Evolutionary conservation across 2,797 vertebrate genomes (phyloP).

Genomic region (Thamnophis elegans): DNA sequence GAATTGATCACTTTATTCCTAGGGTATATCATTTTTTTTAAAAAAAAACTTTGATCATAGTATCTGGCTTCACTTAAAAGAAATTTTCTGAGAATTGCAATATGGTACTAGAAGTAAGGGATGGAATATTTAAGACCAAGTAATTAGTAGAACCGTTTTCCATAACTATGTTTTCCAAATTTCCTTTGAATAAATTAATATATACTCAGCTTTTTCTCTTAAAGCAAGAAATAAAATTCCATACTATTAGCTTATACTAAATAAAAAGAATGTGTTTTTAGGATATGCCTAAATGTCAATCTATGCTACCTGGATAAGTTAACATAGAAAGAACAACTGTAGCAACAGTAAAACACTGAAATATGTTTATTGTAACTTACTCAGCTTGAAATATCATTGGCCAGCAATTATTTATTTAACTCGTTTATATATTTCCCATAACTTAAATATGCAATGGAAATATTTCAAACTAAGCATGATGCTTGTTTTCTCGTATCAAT

Average conservation of each 20-base stretch:
- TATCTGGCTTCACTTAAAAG: neutral
- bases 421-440: neutral
- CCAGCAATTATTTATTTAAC: neutral
- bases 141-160: neutral
- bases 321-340: neutral
- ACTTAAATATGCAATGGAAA: neutral
- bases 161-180: neutral
- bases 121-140: neutral
- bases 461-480: neutral
- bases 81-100: neutral
- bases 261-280: neutral
- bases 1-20: neutral
- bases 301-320: neutral
- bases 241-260: neutral
- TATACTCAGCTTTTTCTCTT: neutral
- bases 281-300: neutral
- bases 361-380: neutral
- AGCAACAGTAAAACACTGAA: neutral
- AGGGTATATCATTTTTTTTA: neutral
- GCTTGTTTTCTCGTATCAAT: neutral
- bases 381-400: neutral
- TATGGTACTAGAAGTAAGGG: neutral
- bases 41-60: neutral
- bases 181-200: neutral
- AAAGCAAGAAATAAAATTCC: neutral